Evolutionary conservation across 2,888 invertebrate genomes (phyloP).

Genomic region (Globia sparganii): DNA sequence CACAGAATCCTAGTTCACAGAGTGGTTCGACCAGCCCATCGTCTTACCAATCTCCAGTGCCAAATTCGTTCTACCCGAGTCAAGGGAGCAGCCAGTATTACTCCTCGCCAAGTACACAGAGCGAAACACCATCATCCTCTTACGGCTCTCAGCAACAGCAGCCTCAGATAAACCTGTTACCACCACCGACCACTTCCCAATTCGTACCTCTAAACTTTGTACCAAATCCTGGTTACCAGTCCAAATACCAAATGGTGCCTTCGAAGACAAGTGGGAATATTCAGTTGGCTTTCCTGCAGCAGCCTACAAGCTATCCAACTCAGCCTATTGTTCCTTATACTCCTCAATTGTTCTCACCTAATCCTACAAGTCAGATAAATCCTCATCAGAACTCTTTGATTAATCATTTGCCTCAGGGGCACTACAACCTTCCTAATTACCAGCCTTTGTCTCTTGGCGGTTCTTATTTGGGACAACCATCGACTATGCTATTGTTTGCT

Average conservation of each 20-base stretch:
- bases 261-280: slow-evolving; percentile 81
- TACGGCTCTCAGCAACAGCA: slow-evolving; percentile 69
- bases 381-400: slow-evolving; percentile 73
- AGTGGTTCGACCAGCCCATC: slow-evolving; percentile 69
- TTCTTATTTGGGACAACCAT: slow-evolving; percentile 81
- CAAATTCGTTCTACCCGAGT: slow-evolving; percentile 85
- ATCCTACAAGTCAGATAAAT: slow-evolving; percentile 70
- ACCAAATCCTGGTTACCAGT: slow-evolving; percentile 84
- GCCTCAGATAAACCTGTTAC: slow-evolving; percentile 76
- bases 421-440: slow-evolving; percentile 78
- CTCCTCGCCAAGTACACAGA: slow-evolving; percentile 71
- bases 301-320: slow-evolving; percentile 74
- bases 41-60: slow-evolving; percentile 80
- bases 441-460: slow-evolving; percentile 76
- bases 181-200: slow-evolving; percentile 78
- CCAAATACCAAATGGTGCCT: slow-evolving; percentile 85
- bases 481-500: slow-evolving; percentile 81
- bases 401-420: slow-evolving; percentile 72
- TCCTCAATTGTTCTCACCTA: slow-evolving; percentile 76
- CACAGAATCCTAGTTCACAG: slow-evolving; percentile 77
- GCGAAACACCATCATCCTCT: slow-evolving; percentile 70
- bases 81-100: slow-evolving; percentile 83
- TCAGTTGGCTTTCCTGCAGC: slow-evolving; percentile 83
- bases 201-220: slow-evolving; percentile 84
- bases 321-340: slow-evolving; percentile 77